Base-by-base conservation (phyloP, 2,797 vertebrate genomes). In the Strix occidentalis region DNA sequence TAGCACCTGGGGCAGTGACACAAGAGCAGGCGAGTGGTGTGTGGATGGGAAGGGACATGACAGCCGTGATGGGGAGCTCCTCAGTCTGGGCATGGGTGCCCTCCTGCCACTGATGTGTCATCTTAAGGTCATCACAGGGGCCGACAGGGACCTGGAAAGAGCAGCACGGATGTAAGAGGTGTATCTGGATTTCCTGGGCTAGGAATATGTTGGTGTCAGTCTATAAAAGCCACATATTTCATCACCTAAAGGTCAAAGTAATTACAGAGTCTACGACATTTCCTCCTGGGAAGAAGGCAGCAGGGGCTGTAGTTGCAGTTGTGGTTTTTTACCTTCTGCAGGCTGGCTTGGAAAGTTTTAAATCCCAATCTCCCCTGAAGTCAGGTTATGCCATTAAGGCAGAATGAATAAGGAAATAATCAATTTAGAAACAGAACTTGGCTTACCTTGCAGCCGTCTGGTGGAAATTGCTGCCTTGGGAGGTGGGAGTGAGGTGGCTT, bases 221-320 rank as follows among this genome's bases (percentile, higher is more conserved):
- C 48, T 84, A 13, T 85, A 65, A 83, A 95, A 87, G 66, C 79
- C 43, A 43, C 53, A 89, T 46, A 75, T 87, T 57, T 90, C 56
- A 68, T 90, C 85, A 95, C 50, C 50, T 90, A 60, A 93, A 87
- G 61, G 90, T 95, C 76, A 93, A 71, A 88, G 58, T 84, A 64
- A 91, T 95, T 95, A 77, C 31, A 41, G 71, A 70, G 58, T 57
- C 80, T 84, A 17, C 4, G 16, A 71, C 6, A 11, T 88, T 91
- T 93, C 77, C 80, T 76, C 48, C 23, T 84, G 70, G 87, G 81
- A 72, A 85, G 68, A 35, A 90, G n/a, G 25, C 45, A 80, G 60
- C 51, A 60, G 58, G 16, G 57, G 11, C 53, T 70, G 53, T 45
- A 79, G 48, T 83, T 80, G 39, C 61, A 72, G 28, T 21, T 71